Conservation (phyloP, 2,113 vertebrate species). For the Grammomys surdaster region DNA sequence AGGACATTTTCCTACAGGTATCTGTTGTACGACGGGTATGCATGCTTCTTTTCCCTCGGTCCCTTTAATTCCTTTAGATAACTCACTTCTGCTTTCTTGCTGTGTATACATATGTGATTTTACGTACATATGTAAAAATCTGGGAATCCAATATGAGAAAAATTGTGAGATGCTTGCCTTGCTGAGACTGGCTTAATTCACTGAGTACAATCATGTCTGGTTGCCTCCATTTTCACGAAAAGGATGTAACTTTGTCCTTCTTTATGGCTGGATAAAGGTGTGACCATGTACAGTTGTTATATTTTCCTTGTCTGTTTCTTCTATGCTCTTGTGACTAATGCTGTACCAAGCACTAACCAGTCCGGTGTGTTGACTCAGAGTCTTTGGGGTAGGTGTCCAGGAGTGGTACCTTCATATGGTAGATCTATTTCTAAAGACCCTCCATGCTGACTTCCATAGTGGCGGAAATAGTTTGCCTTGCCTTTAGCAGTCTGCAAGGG, state of each 20-base stretch:
- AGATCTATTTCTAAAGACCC: neutral
- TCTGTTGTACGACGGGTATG: neutral
- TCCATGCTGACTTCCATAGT: neutral
- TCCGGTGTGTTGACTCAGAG: neutral
- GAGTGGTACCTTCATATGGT: neutral
- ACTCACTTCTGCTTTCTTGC: neutral
- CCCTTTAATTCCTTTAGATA: neutral
- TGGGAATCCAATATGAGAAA: neutral
- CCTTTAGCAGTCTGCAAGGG: neutral
- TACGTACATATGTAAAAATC: neutral
- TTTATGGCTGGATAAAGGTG: neutral
- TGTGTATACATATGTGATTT: neutral
- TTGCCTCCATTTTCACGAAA: neutral
- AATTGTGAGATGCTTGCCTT: neutral
- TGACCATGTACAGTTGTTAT: neutral
- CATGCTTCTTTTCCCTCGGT: neutral
- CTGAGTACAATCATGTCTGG: neutral
- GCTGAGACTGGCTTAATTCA: neutral
- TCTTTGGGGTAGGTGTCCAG: neutral
- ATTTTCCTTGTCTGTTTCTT: too few species aligned
- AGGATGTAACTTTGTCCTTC: neutral
- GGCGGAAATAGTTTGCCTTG: neutral
- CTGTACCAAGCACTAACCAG: too few species aligned
- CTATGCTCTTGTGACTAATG: neutral
- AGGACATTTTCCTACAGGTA: too few species aligned